A percentile compares a stretch with the other conserved stretches of the same genome.
These are phyloP conservation scores for Chironomus tentans DNA, from an alignment of 2,888 invertebrate species.

Conservation along the genomic window DNA sequence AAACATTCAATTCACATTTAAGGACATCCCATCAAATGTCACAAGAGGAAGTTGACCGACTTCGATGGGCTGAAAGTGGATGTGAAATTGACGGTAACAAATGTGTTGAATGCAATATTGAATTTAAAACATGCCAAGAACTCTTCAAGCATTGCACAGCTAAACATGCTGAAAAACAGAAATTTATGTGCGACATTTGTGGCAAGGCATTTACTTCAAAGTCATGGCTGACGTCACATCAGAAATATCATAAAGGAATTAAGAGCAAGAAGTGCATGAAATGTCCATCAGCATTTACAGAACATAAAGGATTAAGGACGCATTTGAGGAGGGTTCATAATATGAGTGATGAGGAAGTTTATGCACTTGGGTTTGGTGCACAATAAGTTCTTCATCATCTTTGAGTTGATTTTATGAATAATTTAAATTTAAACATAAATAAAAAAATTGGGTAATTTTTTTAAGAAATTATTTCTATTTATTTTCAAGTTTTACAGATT, in stretches of 20 bases:
- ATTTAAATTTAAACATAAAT: too few species aligned
- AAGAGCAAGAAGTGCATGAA: background rate
- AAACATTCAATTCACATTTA: background rate
- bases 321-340: background rate
- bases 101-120: background rate
- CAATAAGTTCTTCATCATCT: too few species aligned
- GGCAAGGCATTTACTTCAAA: background rate
- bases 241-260: slow-evolving; percentile 1
- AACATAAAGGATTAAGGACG: background rate
- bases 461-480: too few species aligned
- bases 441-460: too few species aligned
- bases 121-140: background rate
- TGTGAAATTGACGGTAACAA: background rate
- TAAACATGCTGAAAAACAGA: background rate
- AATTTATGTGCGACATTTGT: background rate
- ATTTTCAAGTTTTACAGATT: too few species aligned
- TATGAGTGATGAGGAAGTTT: background rate
- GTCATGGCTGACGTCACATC: background rate
- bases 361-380: background rate
- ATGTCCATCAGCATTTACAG: background rate
- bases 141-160: background rate
- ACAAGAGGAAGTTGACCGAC: background rate
- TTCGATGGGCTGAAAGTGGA: background rate
- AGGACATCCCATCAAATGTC: background rate
- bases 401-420: too few species aligned